A percentile compares a stretch with the other conserved stretches of the same genome.
Conservation (phyloP, 2,113 vertebrate genomes). For the Pipra filicauda region DNA sequence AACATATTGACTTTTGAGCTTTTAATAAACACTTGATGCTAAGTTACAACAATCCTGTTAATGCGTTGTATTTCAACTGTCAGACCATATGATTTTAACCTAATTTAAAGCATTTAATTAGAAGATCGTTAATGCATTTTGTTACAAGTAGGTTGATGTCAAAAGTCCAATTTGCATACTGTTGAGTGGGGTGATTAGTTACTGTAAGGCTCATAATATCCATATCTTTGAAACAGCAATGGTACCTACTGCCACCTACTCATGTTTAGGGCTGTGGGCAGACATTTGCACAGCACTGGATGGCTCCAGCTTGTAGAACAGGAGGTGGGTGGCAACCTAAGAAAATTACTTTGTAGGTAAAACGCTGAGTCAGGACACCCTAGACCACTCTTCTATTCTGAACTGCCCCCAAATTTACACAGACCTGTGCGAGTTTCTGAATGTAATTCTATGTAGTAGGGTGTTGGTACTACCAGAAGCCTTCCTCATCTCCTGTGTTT, state of each 20-base stretch:
- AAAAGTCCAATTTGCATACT: not conserved
- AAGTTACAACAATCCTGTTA: conserved; percentile 8
- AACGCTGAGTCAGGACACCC: not conserved
- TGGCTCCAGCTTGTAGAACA: not conserved
- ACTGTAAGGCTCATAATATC: not conserved
- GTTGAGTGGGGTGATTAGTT: not conserved
- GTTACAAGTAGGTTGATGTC: not conserved
- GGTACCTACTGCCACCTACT: not conserved
- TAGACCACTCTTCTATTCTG: not conserved
- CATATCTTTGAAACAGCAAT: not conserved
- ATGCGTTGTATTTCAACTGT: not conserved
- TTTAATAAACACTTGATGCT: conserved; percentile 5
- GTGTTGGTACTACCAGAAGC: not conserved
- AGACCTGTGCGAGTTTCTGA: not conserved
- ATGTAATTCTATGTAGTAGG: not conserved
- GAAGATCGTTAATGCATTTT: conserved; percentile 15
- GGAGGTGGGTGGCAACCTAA: not conserved
- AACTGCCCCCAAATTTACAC: not conserved
- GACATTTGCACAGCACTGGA: not conserved
- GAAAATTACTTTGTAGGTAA: not conserved
- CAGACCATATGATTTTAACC: conserved; percentile 2
- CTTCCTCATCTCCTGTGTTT: not conserved
- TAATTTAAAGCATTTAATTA: conserved; percentile 58
- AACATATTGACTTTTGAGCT: not conserved
- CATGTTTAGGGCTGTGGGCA: not conserved